Evolutionary conservation across 2,797 vertebrate genomes (phyloP).

Genomic region (Okamejei kenojei): DNA sequence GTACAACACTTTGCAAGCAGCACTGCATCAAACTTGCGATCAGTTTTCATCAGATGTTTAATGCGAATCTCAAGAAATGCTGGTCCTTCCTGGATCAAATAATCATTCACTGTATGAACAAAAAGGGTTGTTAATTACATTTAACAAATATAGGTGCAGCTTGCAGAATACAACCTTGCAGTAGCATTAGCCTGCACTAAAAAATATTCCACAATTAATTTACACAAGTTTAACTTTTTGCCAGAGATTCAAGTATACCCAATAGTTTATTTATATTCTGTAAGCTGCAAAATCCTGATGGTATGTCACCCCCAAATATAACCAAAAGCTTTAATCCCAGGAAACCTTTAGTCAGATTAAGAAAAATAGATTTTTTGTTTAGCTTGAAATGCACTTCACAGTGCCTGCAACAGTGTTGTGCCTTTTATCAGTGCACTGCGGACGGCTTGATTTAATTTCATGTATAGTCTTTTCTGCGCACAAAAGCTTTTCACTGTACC

Average conservation of each 20-base stretch:
- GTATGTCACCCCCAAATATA: neutral
- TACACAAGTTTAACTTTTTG: neutral
- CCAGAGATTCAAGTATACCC: neutral
- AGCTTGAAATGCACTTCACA: neutral
- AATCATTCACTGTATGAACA: slow-evolving; percentile 62
- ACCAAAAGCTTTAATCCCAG: neutral
- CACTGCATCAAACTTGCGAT: slow-evolving; percentile 81
- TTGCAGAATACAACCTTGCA: neutral
- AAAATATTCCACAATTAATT: too few relatives aligned
- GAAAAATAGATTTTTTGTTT: neutral
- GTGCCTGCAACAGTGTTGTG: neutral
- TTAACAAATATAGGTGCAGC: slow-evolving; percentile 29
- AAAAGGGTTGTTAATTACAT: slow-evolving; percentile 44
- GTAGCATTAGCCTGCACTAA: neutral
- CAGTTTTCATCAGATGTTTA: slow-evolving; percentile 92
- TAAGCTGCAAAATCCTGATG: neutral
- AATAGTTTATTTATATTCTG: neutral
- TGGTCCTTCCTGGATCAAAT: slow-evolving; percentile 87
- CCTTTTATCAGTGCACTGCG: too few relatives aligned
- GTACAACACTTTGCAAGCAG: slow-evolving; percentile 82
- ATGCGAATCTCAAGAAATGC: slow-evolving; percentile 95
- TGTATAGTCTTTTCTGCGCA: too few relatives aligned
- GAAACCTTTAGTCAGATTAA: neutral
- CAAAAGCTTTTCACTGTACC: too few relatives aligned
- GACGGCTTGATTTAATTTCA: too few relatives aligned